phyloP scores from a whole-genome alignment of 92 coral and sea anemone species.

The Phenganax subtilis region DNA sequence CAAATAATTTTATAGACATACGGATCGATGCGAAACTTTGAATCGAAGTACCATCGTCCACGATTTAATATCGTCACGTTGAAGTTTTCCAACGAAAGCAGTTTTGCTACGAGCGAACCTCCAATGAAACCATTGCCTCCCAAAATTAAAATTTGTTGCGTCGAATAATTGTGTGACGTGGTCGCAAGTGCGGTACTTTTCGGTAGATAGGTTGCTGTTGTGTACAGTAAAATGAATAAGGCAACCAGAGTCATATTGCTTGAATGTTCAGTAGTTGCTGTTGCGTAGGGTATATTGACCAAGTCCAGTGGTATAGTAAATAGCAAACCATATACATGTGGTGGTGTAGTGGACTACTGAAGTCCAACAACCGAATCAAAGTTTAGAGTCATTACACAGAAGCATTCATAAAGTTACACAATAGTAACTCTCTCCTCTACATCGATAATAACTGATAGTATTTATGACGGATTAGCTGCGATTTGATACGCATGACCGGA shows the following conservation, averaged over 20 bases:
- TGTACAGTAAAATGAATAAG: background rate
- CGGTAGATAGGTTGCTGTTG: background rate
- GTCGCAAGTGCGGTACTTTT: background rate
- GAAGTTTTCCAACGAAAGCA: conserved; percentile 42
- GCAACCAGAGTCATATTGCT: background rate
- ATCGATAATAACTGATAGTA: too few relatives aligned
- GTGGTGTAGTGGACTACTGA: background rate
- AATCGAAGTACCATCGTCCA: conserved; percentile 78
- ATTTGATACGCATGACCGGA: too few relatives aligned
- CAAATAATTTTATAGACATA: conserved; percentile 58
- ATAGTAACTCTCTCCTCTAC: background rate
- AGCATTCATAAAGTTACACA: conserved; percentile 3
- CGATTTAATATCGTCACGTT: conserved; percentile 65
- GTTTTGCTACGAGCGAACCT: conserved; percentile 54
- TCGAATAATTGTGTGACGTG: background rate
- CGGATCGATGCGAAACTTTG: conserved; percentile 61
- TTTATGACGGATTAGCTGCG: too few relatives aligned
- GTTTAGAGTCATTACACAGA: background rate
- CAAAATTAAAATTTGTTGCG: conserved; percentile 51
- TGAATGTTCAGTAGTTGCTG: background rate
- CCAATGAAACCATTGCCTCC: conserved; percentile 86
- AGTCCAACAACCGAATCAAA: too few relatives aligned
- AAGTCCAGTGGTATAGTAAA: background rate
- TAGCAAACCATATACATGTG: background rate
- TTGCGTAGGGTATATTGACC: background rate